Conservation (phyloP, 1,140 invertebrate genomes). For the Sitobion miscanthi region DNA sequence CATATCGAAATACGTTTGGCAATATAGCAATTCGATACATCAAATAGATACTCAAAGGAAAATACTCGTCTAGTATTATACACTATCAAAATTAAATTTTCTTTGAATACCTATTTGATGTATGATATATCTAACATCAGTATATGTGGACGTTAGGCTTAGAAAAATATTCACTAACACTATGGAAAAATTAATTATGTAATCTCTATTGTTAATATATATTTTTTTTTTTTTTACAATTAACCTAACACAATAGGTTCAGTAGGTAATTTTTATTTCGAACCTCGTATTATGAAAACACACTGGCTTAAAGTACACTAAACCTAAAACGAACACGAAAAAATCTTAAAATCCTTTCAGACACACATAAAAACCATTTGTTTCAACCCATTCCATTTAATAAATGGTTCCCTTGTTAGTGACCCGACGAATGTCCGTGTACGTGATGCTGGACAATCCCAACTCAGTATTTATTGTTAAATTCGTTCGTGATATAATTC, state of each 20-base stretch:
- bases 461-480: slow-evolving; percentile 47
- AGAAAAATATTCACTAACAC: neutral
- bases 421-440: slow-evolving; percentile 47
- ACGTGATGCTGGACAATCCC: slow-evolving; percentile 49
- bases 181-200: neutral
- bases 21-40: too few species aligned
- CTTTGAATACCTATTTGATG: neutral
- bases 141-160: neutral
- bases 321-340: slow-evolving; percentile 47
- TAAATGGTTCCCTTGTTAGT: slow-evolving; percentile 49
- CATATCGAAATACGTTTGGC: too few species aligned
- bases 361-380: slow-evolving; percentile 47
- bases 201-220: slow-evolving; percentile 5
- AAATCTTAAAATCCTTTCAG: slow-evolving; percentile 44
- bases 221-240: neutral
- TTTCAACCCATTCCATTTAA: slow-evolving; percentile 52
- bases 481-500: slow-evolving; percentile 40
- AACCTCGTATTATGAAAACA: slow-evolving; percentile 12
- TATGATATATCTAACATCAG: neutral
- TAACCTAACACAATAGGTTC: neutral
- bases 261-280: neutral
- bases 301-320: slow-evolving; percentile 32
- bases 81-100: neutral
- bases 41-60: neutral
- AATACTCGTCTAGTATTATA: neutral